Base-by-base conservation (phyloP, 2,113 vertebrate genomes). In the Coracopsis vasa region DNA sequence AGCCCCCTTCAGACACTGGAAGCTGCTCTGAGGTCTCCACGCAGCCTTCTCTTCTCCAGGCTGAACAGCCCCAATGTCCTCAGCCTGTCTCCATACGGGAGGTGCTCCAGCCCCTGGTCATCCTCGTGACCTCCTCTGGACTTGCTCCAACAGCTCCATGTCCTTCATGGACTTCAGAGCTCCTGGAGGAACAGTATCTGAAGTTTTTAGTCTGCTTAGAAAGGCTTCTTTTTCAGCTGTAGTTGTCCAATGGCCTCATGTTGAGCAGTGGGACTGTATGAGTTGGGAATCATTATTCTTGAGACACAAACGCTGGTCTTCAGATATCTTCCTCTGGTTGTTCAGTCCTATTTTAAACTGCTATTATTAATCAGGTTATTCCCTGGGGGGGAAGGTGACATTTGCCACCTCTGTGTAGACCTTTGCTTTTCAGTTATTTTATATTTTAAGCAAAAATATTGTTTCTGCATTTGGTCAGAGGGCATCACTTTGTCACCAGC, bases 381-480 rank as follows among this genome's bases (percentile, higher is more conserved):
- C 28, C 12, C 13, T 25, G 10, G 10, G 16, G 19, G 18, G 12
- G 15, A 85, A 82, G 77, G 19, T 41, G 33, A 31, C 11, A 14
- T 35, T 60, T 92, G 33, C 29, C 21, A 66, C 48, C 41, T 53
- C 35, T 20, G 18, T 33, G 9, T 19, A 28, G 58, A 39, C 8
- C 28, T 91, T 39, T 62, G 25, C 23, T 56, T 81, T 29, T 37
- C 42, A 65, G 29, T 70, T 54, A 7, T 23, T 60, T 33, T 16
- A 1, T 2, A 6, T 53, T 58, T 84, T 60, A 51, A 73, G 60
- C 35, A 83, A 44, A 44, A 73, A 27, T 25, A 60, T 87, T 25
- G 60, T 86, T 91, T 64, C 37, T 16, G 7, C 11, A 16, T 23
- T 58, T 96, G 95, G 80, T 95, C 91, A 95, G 97, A 92, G 91